Conservation (phyloP, 2,113 vertebrate genomes). For the Micronycteris hirsuta region DNA sequence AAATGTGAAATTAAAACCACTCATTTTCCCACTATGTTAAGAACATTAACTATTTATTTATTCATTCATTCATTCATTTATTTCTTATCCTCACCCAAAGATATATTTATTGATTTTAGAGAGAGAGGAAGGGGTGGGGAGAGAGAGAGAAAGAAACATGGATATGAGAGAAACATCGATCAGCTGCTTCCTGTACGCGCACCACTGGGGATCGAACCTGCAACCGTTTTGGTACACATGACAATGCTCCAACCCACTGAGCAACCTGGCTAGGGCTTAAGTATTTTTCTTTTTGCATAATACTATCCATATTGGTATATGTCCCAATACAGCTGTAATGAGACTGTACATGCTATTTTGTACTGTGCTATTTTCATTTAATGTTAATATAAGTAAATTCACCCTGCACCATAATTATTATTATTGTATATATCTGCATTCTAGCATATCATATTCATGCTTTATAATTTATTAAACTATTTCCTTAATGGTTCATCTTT, state of each 20-base stretch:
- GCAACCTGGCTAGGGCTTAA: not conserved
- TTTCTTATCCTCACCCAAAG: not conserved
- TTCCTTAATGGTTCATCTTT: constrained; percentile 23
- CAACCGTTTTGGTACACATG: no score
- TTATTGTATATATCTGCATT: not conserved
- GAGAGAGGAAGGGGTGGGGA: no score
- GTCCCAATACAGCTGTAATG: not conserved
- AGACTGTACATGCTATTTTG: not conserved
- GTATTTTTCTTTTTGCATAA: not conserved
- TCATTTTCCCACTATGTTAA: not conserved
- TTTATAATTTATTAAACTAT: constrained; percentile 1
- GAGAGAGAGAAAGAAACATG: no score
- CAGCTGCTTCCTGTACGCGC: no score
- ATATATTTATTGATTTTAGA: no score
- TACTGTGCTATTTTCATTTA: not conserved
- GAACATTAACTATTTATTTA: not conserved
- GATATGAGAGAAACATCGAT: no score
- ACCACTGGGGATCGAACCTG: no score
- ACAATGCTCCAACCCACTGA: no score
- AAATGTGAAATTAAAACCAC: constrained; percentile 35
- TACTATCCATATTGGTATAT: not conserved
- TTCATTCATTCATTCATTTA: not conserved
- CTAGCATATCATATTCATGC: not conserved
- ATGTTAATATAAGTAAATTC: not conserved
- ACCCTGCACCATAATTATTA: not conserved